Base-by-base conservation (phyloP, 2,113 vertebrate genomes). In the Pithys albifrons region DNA sequence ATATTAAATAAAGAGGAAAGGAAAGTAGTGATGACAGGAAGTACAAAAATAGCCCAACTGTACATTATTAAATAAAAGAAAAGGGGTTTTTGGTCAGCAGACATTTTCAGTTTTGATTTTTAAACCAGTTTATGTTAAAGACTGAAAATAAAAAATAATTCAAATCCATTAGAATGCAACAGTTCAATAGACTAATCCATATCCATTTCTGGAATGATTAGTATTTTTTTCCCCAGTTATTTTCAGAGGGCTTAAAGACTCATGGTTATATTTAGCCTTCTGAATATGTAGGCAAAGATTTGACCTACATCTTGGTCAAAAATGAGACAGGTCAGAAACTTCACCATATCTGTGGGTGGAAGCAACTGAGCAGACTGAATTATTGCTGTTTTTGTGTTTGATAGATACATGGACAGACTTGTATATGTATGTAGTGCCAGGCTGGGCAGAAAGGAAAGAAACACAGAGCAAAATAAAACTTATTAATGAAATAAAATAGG, bases 11-110 rank as follows among this genome's bases (percentile, higher is more conserved):
- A 37, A 79, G 75, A 57, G 2, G 3, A 78, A 43, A 83, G 19
- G 28, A 48, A 54, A 37, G 12, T 19, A 24, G 8, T 23, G 10
- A 14, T 11, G 4, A 65, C 22, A 48, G 28, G 49, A 85, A 58
- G 5, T 14, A 69, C 2, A 64, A 41, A 58, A 64, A 3, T 3
- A 74, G 7, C 4, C 2, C 3, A 5, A 6, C 24, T 67, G 10
- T 16, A 35, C 1, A 22, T 25, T 37, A n/a, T 29, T 28, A 2
- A 28, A 45, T 45, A 3, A 16, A 18, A 10, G 7, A n/a, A 29
- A 8, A 1, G 5, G 1, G 0, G 0, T 6, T 31, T 80, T 64
- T 35, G 1, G 2, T 39, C 15, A 73, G 25, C 5, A 59, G 8
- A 51, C 1, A 25, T 55, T 86, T 92, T 84, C 8, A 62, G 1